These are phyloP conservation scores for Bradypodion pumilum DNA, from an alignment of 2,797 vertebrate genomes.

Conservation along the genomic window DNA sequence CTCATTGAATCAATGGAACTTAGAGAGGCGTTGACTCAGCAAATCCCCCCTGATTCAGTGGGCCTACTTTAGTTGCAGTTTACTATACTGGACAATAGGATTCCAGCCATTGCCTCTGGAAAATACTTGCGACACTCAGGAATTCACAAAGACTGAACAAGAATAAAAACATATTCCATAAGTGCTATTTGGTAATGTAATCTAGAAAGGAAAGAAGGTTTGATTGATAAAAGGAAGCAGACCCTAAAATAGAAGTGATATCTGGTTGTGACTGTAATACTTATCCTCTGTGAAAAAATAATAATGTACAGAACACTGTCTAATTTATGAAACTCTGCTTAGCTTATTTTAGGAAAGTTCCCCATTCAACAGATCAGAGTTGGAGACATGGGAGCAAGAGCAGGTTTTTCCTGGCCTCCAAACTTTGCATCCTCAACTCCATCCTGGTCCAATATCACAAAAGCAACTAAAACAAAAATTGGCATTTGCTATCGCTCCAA, in stretches of 20 bases:
- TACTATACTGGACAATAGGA: no score
- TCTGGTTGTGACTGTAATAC: neutral
- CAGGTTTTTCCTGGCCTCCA: neutral
- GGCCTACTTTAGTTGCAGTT: no score
- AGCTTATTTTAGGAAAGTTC: neutral
- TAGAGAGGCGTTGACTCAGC: no score
- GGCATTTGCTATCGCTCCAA: neutral
- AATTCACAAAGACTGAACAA: slow-evolving; percentile 1
- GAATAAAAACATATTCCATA: neutral
- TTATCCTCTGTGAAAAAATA: neutral
- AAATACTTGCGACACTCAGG: neutral
- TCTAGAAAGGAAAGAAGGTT: neutral
- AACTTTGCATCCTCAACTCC: neutral
- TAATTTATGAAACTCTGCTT: neutral
- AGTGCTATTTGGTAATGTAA: neutral
- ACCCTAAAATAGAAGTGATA: neutral
- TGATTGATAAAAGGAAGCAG: neutral
- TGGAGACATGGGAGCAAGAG: neutral
- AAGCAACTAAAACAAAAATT: neutral
- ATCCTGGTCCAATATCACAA: neutral
- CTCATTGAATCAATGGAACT: no score
- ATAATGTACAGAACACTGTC: neutral
- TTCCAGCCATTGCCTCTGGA: neutral
- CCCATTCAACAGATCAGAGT: neutral
- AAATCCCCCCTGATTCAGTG: no score